phyloP scores from a whole-genome alignment of 2,888 invertebrate genomes.

The Stenotaenia linearis region DNA sequence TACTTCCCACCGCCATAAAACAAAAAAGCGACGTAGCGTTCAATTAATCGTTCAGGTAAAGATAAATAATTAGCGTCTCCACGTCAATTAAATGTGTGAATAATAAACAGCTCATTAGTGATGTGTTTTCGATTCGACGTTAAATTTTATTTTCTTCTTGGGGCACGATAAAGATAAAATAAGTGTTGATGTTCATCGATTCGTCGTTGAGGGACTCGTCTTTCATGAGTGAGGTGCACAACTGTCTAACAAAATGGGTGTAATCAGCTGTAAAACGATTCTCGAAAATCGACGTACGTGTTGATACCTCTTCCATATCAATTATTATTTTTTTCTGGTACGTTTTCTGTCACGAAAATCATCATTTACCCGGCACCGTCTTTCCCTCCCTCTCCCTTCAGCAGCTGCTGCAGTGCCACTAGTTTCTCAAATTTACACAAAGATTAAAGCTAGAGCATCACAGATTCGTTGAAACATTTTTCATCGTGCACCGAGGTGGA shows the following conservation, averaged over 20 bases:
- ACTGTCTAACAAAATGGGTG: neutral
- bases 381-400: neutral
- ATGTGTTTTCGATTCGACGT: neutral
- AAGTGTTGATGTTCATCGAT: slow-evolving; percentile 1
- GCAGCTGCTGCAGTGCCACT: neutral
- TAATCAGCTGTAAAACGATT: slow-evolving; percentile 13
- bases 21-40: neutral
- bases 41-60: neutral
- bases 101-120: slow-evolving; percentile 2
- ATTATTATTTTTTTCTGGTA: neutral
- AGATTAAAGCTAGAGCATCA: neutral
- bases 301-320: neutral
- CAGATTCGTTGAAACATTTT: neutral
- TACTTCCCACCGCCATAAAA: neutral
- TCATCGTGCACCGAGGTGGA: neutral
- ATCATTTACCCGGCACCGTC: neutral
- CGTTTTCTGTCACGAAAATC: neutral
- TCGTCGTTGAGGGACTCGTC: neutral
- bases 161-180: neutral
- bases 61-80: neutral
- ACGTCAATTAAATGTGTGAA: neutral
- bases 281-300: neutral
- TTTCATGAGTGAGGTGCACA: neutral
- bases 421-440: slow-evolving; percentile 1
- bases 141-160: neutral